phyloP scores from a whole-genome alignment of 2,888 invertebrate species.

The Rhamnusium bicolor region DNA sequence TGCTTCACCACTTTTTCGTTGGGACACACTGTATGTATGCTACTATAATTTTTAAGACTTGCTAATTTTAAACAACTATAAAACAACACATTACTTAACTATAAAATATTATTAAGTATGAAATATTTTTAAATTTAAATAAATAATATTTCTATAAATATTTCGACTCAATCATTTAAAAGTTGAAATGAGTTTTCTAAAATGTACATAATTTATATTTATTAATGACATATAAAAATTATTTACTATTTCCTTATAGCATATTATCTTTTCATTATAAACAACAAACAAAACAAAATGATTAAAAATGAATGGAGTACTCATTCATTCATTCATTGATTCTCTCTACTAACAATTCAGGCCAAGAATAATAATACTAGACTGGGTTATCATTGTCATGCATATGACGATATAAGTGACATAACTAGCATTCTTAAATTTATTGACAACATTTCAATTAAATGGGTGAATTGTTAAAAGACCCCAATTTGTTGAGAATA shows the following conservation, averaged over 20 bases:
- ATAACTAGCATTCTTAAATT: not conserved
- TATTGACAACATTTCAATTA: not conserved
- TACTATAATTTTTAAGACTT: no score
- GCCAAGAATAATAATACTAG: not conserved
- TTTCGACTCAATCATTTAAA: not conserved
- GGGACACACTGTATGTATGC: no score
- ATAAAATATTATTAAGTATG: not conserved
- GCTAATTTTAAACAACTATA: no score
- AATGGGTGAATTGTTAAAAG: no score
- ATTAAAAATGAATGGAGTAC: slow-evolving; percentile 3
- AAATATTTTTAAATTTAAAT: not conserved
- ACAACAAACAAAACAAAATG: slow-evolving; percentile 3
- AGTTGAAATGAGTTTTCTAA: no score
- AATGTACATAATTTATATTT: not conserved
- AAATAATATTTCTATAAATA: not conserved
- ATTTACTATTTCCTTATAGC: not conserved
- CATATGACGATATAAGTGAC: no score
- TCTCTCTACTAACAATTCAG: not conserved
- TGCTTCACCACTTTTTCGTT: no score
- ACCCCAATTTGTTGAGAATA: no score
- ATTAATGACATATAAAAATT: not conserved
- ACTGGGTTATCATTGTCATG: not conserved
- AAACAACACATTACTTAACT: no score
- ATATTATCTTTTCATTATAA: not conserved
- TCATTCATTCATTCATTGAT: slow-evolving; percentile 2